Evolutionary conservation across 1,140 invertebrate genomes (phyloP).

Genomic region (Oscheius sp.): DNA sequence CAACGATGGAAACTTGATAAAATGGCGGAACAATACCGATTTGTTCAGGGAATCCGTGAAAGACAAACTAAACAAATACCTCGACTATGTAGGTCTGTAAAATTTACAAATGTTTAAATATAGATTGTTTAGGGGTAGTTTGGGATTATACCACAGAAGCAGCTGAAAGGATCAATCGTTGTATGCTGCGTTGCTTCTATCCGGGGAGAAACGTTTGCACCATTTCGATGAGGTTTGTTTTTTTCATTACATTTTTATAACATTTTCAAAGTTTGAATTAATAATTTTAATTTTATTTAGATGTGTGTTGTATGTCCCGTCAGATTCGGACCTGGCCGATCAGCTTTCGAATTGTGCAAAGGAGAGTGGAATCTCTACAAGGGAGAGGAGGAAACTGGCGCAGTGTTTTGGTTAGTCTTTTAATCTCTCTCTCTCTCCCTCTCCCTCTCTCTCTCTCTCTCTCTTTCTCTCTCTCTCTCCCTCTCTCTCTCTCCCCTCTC

Average conservation of each 20-base stretch:
- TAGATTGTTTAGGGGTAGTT: too few species aligned
- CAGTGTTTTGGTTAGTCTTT: background rate
- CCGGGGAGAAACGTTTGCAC: background rate
- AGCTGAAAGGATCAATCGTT: background rate
- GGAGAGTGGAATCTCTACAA: background rate
- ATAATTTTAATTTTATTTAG: background rate
- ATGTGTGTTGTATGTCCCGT: background rate
- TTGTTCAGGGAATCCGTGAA: background rate
- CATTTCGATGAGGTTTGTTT: background rate
- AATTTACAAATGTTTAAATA: too few species aligned
- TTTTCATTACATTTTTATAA: background rate
- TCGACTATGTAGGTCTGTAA: too few species aligned
- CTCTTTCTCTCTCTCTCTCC: background rate
- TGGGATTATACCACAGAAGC: background rate
- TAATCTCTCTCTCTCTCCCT: background rate
- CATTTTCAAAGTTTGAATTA: too few species aligned
- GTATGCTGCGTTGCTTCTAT: background rate
- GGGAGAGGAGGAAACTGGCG: background rate
- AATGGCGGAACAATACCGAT: too few species aligned
- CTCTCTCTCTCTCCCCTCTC: background rate
- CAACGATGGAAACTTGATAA: too few species aligned
- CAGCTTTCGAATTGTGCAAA: background rate
- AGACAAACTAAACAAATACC: too few species aligned
- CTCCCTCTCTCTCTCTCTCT: background rate
- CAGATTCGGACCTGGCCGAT: background rate